Base-by-base conservation (phyloP, 2,797 vertebrate genomes). In the Phrynocephalus forsythii region DNA sequence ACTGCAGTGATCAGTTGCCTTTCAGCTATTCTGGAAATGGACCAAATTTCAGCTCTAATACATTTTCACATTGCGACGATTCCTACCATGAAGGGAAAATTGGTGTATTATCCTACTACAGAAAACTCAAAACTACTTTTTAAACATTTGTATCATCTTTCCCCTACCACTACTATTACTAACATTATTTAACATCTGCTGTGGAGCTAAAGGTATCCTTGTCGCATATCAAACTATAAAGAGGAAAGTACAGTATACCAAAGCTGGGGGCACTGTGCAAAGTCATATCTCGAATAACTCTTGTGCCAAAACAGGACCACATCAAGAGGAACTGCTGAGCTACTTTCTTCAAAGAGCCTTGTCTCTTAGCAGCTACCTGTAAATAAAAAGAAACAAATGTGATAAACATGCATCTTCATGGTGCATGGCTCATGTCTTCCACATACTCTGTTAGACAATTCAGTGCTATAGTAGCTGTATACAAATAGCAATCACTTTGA, bases 261-360 rank as follows among this genome's bases (percentile, higher is more conserved):
- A 99, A 99, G 95, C 99, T 99, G 88, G 99, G 99, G 1, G 99
- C 99, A 0, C 99, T 99, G 94, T 99, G 99, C 94, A 99, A 97
- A 93, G 99, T 99, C 99, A 99, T 99, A 88, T 99, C 99, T 93
- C 99, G 98, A 95, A 99, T 99, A 94, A 99, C 99, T 95, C 99
- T 97, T 91, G 99, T 99, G 92, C 99, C 99, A 18, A 99, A 99
- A 95, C 99, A 99, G 63, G 99, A 99, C 99, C 99, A 99, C 98
- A 99, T 99, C 95, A 99, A 96, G 92, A 99, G 98, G 96, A 99
- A 99, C 97, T 99, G 99, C 91, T 99, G 99, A 88, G 99, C 98
- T 91, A 99, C 97, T 96, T 98, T 99, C 97, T 98, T 99, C 96
- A 99, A 96, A 92, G 96, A 98, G 63, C 98, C 98, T 93, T 98